These are phyloP conservation scores for Babylonia areolata DNA, from an alignment of 1,140 invertebrate species.

Conservation along the genomic window DNA sequence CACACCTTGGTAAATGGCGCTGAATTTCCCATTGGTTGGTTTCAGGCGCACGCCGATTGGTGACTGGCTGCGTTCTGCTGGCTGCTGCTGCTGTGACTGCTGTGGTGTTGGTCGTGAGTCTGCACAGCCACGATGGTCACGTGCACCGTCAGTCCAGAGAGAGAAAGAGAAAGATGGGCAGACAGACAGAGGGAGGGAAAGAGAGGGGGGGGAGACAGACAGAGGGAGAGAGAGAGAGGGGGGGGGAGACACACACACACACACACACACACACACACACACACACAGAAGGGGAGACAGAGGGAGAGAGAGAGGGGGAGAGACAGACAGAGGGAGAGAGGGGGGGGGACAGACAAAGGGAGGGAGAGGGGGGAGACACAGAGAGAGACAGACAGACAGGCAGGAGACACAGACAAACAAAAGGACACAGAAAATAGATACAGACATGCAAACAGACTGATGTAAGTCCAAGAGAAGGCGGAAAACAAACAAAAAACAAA, in stretches of 20 bases:
- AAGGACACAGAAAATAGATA: neutral
- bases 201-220: neutral
- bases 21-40: conserved; percentile 23
- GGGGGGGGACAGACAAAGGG: neutral
- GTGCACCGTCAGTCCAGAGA: neutral
- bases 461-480: no score
- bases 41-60: conserved; percentile 27
- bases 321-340: neutral
- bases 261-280: no score
- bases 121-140: neutral
- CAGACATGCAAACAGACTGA: no score
- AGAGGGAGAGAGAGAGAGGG: neutral
- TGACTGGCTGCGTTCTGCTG: neutral
- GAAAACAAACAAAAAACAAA: no score
- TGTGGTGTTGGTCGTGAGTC: neutral
- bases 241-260: neutral
- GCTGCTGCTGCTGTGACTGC: neutral
- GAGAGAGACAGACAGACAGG: neutral
- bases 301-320: neutral
- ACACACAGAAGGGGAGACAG: neutral
- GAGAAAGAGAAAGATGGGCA: neutral
- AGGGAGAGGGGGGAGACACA: neutral
- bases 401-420: neutral
- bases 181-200: neutral
- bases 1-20: conserved; percentile 37